phyloP scores from a whole-genome alignment of 1,140 invertebrate genomes.

The Drosophila ficusphila region DNA sequence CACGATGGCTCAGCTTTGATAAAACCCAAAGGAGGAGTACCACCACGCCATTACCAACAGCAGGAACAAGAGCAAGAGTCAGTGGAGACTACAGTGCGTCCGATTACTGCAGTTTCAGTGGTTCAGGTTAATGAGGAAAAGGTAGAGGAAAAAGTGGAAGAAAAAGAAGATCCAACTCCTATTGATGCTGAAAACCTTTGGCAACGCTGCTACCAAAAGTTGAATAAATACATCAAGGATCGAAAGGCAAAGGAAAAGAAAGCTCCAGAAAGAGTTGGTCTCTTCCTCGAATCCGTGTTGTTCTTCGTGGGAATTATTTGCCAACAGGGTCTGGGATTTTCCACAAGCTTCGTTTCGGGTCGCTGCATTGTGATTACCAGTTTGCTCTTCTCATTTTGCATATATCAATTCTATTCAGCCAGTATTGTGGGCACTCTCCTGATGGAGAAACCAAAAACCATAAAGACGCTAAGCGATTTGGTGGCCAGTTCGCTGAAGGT shows the following conservation, averaged over 20 bases:
- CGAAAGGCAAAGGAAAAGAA: constrained; percentile 19
- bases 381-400: constrained; percentile 87
- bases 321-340: constrained; percentile 85
- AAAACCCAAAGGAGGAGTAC: constrained; percentile 65
- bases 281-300: constrained; percentile 79
- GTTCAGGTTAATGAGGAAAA: constrained; percentile 7
- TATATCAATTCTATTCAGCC: constrained; percentile 90
- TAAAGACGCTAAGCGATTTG: constrained; percentile 87
- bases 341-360: constrained; percentile 85
- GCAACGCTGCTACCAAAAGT: constrained; percentile 43
- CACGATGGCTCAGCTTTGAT: constrained; percentile 65
- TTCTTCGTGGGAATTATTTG: constrained; percentile 84
- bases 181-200: constrained; percentile 30
- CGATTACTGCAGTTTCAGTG: constrained; percentile 12
- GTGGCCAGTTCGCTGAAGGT: constrained; percentile 86
- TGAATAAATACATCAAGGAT: constrained; percentile 41
- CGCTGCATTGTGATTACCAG: constrained; percentile 87
- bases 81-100: background rate
- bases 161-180: background rate
- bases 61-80: constrained; percentile 17
- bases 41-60: constrained; percentile 29
- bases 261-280: constrained; percentile 49
- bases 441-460: constrained; percentile 87
- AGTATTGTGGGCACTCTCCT: constrained; percentile 90
- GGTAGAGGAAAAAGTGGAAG: background rate